Evolutionary conservation across 2,888 invertebrate species (phyloP).

Genomic region (Pherbina coryleti): DNA sequence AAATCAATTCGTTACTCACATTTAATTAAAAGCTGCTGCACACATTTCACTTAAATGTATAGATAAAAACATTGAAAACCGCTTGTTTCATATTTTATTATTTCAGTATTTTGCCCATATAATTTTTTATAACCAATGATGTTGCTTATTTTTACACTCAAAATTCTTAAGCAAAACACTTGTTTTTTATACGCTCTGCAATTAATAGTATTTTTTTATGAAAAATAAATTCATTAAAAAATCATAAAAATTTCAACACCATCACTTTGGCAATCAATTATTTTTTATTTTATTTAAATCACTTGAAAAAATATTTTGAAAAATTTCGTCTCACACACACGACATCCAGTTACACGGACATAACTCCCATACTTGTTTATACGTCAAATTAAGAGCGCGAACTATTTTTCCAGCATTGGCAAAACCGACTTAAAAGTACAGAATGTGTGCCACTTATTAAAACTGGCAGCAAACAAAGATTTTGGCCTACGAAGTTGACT

Average conservation of each 20-base stretch:
- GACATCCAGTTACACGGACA: background rate
- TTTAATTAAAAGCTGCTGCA: too few relatives aligned
- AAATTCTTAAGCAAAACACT: background rate
- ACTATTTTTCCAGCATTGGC: slow-evolving; percentile 10
- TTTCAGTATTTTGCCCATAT: too few relatives aligned
- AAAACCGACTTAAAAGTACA: background rate
- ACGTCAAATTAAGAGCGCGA: slow-evolving; percentile 24
- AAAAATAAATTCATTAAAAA: background rate
- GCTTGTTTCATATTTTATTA: too few relatives aligned
- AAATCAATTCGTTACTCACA: too few relatives aligned
- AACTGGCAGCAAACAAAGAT: background rate
- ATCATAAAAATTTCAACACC: background rate
- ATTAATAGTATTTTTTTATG: background rate
- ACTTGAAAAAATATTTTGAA: background rate
- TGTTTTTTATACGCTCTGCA: background rate
- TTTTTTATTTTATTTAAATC: background rate
- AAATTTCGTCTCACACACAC: background rate
- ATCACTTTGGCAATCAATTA: background rate
- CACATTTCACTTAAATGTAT: too few relatives aligned
- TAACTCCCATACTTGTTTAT: background rate
- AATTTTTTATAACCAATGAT: too few relatives aligned
- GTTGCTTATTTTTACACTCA: background rate
- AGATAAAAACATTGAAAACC: too few relatives aligned
- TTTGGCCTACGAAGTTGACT: slow-evolving; percentile 3
- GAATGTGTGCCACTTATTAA: background rate